Evolutionary conservation across 2,888 invertebrate genomes (phyloP), one percentile per base, ranked within the genome.

Genomic region (Ischnus inquisitorius): DNA sequence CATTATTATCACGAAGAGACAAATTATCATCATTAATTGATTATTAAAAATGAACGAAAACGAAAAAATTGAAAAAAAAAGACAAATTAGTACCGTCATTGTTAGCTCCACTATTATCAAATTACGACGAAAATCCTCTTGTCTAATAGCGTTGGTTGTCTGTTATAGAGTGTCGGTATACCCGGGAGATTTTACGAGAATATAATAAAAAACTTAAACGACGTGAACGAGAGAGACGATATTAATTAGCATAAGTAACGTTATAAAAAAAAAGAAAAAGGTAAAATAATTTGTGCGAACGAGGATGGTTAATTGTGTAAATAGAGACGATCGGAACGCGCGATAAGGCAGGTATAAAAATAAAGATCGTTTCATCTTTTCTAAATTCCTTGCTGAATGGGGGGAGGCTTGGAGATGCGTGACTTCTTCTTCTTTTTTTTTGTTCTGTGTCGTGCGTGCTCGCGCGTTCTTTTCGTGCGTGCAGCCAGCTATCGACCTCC

Each of bases 121-220:
- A 62, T 54, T 64, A 81, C 74, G 62, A 82, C 84, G 83, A 51
- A 89, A 90, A 85, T 91, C 90, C 90, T 90, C 90, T 90, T 90
- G 90, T 92, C 91, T 90, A 90, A 90, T 90, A 90, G 88, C 88
- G 90, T 91, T 89, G 89, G 84, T 88, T 90, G 90, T 92, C 88
- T 90, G 89, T 91, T 91, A 89, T 90, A 87, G 86, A 89, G 85
- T 85, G 72, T 82, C 41, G 78, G 65, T n/a, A n/a, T 62, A 10
- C 8, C 41, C 25, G 76, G 43, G 43, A 84, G 60, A 83, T 77
- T 86, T 81, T 68, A 65, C 72, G 34, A 48, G 77, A 85, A 83
- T 79, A 81, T 19, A 51, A 16, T 48, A 48, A 16, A 82, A 68
- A n/a, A n/a, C n/a, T n/a, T 6, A 83, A 60, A 75, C 78, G 60